These are phyloP conservation scores for Eueides isabella DNA, from an alignment of 1,140 invertebrate species.

Conservation along the genomic window DNA sequence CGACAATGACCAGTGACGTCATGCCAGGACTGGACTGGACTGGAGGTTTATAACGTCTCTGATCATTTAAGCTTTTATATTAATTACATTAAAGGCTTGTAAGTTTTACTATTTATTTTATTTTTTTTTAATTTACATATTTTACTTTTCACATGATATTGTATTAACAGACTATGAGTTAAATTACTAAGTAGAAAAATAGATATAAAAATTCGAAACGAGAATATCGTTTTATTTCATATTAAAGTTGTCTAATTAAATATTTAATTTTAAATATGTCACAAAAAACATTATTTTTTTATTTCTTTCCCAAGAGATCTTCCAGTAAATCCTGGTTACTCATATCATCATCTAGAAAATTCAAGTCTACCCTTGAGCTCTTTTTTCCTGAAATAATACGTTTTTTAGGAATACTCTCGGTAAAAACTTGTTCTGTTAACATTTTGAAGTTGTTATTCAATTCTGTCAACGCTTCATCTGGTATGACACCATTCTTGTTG, in stretches of 20 bases:
- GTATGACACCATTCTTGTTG: constrained; percentile 61
- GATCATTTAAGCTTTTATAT: not conserved
- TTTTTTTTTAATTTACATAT: not conserved
- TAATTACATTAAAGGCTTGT: not conserved
- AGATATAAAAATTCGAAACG: constrained; percentile 1
- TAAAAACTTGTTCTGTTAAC: constrained; percentile 58
- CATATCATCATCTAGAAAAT: constrained; percentile 66
- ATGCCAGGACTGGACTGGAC: too few species aligned
- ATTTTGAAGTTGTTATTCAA: constrained; percentile 77
- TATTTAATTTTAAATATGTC: not conserved
- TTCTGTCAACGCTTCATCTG: constrained; percentile 57
- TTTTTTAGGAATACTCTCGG: constrained; percentile 55
- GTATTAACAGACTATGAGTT: not conserved
- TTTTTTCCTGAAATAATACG: constrained; percentile 60
- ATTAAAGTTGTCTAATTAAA: not conserved
- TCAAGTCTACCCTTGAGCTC: constrained; percentile 50
- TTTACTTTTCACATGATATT: not conserved
- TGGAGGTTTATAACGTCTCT: not conserved
- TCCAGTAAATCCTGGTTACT: constrained; percentile 70
- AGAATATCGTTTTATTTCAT: not conserved
- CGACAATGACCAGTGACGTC: too few species aligned
- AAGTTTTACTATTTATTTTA: not conserved
- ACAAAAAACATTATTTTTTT: not conserved
- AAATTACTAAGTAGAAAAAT: constrained; percentile 5
- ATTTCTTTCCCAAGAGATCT: constrained; percentile 70